phyloP scores from a whole-genome alignment of 2,113 vertebrate species.

The Stegastes partitus region DNA sequence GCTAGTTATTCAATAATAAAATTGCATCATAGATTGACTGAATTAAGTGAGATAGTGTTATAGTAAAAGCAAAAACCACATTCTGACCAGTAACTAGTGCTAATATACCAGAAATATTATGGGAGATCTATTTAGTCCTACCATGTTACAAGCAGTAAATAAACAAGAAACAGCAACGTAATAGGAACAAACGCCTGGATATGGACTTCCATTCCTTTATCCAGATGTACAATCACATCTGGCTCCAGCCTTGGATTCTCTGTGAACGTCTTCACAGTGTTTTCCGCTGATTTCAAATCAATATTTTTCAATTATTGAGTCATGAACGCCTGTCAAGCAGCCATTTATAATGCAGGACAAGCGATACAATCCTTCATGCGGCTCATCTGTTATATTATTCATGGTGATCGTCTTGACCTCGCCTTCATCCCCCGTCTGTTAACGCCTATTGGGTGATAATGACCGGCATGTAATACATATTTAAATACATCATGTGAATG shows the following conservation, averaged over 20 bases:
- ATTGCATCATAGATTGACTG: too few relatives aligned
- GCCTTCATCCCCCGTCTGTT: constrained; percentile 1
- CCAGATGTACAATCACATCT: background rate
- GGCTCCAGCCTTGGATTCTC: background rate
- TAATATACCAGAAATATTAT: too few relatives aligned
- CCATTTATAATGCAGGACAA: background rate
- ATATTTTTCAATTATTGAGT: background rate
- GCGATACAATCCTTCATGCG: background rate
- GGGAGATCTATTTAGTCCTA: too few relatives aligned
- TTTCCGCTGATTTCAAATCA: constrained; percentile 2
- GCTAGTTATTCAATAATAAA: too few relatives aligned
- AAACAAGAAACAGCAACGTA: background rate
- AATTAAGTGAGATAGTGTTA: too few relatives aligned
- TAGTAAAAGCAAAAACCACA: too few relatives aligned
- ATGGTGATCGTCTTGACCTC: constrained; percentile 1
- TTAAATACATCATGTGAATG: background rate
- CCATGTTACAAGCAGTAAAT: background rate
- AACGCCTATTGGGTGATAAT: background rate
- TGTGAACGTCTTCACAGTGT: background rate
- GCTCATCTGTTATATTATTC: background rate
- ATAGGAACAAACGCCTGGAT: background rate
- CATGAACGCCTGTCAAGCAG: background rate
- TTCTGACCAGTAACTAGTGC: too few relatives aligned
- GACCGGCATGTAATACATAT: background rate
- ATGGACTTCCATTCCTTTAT: background rate